These are phyloP conservation scores for Drosophila melanocephala DNA, from an alignment of 2,888 invertebrate genomes.

Conservation along the genomic window DNA sequence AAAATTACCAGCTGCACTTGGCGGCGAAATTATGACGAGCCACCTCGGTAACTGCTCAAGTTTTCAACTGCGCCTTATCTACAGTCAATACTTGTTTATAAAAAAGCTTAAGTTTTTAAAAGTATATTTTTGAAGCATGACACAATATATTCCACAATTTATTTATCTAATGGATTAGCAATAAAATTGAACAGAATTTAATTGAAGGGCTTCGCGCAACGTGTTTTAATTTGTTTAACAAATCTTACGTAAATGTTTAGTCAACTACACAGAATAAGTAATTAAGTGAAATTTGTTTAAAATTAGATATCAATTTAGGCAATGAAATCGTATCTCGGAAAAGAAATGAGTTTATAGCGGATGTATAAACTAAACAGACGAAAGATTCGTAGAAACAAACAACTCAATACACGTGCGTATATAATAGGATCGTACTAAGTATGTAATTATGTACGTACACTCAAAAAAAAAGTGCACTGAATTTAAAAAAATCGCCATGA, in stretches of 20 bases:
- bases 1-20: not conserved
- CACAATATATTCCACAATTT: not conserved
- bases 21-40: not conserved
- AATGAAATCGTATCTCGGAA: constrained; percentile 22
- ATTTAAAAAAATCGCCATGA: not conserved
- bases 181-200: not conserved
- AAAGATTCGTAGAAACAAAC: constrained; percentile 12
- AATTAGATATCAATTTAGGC: constrained; percentile 37
- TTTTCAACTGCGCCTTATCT: not conserved
- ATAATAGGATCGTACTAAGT: not conserved
- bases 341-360: constrained; percentile 30
- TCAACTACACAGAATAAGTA: not conserved
- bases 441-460: not conserved
- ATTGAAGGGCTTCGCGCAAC: not conserved
- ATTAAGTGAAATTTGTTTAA: constrained; percentile 29
- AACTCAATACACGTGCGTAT: not conserved
- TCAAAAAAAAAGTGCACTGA: not conserved
- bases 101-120: not conserved
- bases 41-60: not conserved
- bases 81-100: not conserved
- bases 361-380: constrained; percentile 44
- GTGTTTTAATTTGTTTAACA: constrained; percentile 3
- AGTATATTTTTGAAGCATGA: not conserved
- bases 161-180: not conserved
- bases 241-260: constrained; percentile 9